Base-by-base conservation (phyloP, 2,797 vertebrate genomes). In the Rhodeus uyekii region DNA sequence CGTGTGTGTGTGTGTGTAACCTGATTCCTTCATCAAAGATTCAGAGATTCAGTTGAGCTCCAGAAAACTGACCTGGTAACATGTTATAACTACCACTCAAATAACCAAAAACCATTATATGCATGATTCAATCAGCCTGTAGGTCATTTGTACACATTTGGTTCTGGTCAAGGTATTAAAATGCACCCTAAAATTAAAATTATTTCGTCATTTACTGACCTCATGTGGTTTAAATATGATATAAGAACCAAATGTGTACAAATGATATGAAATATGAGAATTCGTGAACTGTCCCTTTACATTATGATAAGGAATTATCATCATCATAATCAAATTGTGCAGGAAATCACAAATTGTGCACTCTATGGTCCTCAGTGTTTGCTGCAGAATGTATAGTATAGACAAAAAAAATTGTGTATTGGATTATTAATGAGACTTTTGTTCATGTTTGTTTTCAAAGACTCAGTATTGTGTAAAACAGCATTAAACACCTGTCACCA, bases 11-110 rank as follows among this genome's bases (percentile, higher is more conserved):
- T 60, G 22, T 50, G 38, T 61, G 89, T 36, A 88, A 91, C 83
- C 3, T 0, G 74, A 90, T 36, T 78, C 77, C 64, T 77, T 73
- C 86, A 88, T 91, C 87, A 89, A 91, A 85, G 65, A 86, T 92
- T 89, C 83, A 91, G 71, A 72, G 67, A 8, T 65, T 78, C 46
- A 84, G 83, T 78, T 10, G 22, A 6, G 77, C 75, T 76, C 55
- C 46, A 58, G 61, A 16, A 73, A 58, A 74, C 32, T 79, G 32
- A 82, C 68, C 68, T 63, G 24, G 5, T 79, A 68, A 50, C 34
- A 32, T 60, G 61, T 34, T 34, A 19, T 13, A 44, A 42, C 12
- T n/a, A 55, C 27, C 5, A 42, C 16, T 8, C 36, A 53, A 64
- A 64, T 14, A 48, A 34, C 29, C 69, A 36, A 32, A 7, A 73